Base-by-base conservation (phyloP, 2,888 invertebrate species). In the Heteromurus nitidus region DNA sequence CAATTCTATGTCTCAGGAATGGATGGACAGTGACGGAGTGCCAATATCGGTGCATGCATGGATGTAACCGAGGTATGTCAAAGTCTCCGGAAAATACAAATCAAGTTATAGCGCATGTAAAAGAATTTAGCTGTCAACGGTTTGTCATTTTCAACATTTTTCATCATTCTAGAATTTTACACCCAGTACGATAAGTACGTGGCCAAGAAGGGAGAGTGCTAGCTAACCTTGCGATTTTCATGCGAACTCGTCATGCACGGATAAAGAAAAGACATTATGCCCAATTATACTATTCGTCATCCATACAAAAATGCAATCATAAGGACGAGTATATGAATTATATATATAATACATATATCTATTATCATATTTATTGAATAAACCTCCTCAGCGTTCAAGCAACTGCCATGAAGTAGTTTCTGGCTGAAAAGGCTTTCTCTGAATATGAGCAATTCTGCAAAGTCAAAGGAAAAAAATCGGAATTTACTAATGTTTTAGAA, bases 11-110 rank as follows among this genome's bases (percentile, higher is more conserved):
- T 47, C 69, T 86, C 20, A 68, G 55, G 18, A 86, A 85, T 70
- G 85, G 84, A 3, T 86, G 85, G 84, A 85, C 84, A 11, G 86
- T 85, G 5, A 86, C 84, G 26, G 80, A 85, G 16, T 86, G 86
- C 47, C 86, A 86, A 36, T 55, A 85, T 0, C 44, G 84, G 11
- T 85, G 86, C 24, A 86, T 86, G 86, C 69, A 84, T 30, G 13
- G 13, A 36, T 86, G 86, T 53, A 86, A 86, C 44, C 44, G 55
- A 76, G 81, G 85, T 85, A 75, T 24, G 22, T 18, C 55, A n/a
- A 36, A 36, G 36, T 9, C 13, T 36, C 5, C 13, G 13, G 7
- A 36, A 36, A 36, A 13, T 36, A 36, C 13, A 9, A 36, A 36
- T 36, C 36, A 36, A 36, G 5, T 36, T 36, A 36, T 9, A 5